Base-by-base conservation (phyloP, 1,140 invertebrate genomes). In the Calephelis virginiensis region DNA sequence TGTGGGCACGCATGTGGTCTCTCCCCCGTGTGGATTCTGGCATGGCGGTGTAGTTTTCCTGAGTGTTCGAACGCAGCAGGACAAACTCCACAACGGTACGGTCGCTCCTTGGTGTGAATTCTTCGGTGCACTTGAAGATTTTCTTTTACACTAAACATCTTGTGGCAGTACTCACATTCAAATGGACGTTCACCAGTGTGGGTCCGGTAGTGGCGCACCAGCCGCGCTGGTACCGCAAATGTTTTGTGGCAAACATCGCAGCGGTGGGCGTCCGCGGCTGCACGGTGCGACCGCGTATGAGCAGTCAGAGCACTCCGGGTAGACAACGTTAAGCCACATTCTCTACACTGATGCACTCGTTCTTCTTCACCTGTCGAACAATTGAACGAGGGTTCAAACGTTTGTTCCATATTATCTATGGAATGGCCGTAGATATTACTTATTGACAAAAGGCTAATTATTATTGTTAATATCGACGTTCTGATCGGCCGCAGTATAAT, bases 201-300 rank as follows among this genome's bases (percentile, higher is more conserved):
- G 0, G 96, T 97, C 46, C 97, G 93, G 86, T 98, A 98, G 84
- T 99, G 98, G 8, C 97, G 94, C 67, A 96, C 97, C 63, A 99
- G 92, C 56, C 97, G 91, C n/a, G 97, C 97, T 5, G 96, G 97
- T 13, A 98, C 97, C 5, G 96, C 95, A 86, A 98, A 98, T 0
- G 96, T 97, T 85, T 98, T 98, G 66, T 95, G 94, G 89, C 97
- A 99, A 66, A 97, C 95, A 82, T 97, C 96, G 87, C 97, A 99
- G 49, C 95, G 94, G 88, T 97, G 97, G 6, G 95, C 96, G 88
- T 97, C 96, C 47, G 90, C 87, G 13, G 92, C 87, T 17, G 77
- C 75, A 13, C 85, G 91, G 70, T 93, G 93, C 40, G 93, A 93
- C 61, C 93, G 92, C 9, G 92, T 92, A 81, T 93, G 93, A 37